These are phyloP conservation scores for Drosophila vallismaia DNA, from an alignment of 2,888 invertebrate species.

Conservation along the genomic window DNA sequence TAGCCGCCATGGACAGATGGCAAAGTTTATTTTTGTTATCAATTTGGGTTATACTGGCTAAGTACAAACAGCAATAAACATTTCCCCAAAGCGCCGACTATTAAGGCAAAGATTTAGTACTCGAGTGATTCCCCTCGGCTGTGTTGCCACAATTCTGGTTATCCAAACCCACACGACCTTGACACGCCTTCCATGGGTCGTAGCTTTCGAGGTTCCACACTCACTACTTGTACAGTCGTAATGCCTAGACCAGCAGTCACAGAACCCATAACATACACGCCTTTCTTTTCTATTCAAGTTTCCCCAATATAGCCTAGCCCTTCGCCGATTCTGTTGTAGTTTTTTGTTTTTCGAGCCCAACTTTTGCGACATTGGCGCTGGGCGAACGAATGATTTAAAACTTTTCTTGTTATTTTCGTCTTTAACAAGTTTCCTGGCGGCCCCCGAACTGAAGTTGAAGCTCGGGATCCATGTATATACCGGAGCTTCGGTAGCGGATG, in stretches of 20 bases:
- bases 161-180: conserved; percentile 35
- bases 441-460: conserved; percentile 2
- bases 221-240: conserved; percentile 1
- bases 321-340: conserved; percentile 33
- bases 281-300: conserved; percentile 9
- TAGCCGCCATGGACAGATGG: conserved; percentile 12
- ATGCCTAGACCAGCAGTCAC: conserved; percentile 28
- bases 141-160: conserved; percentile 41
- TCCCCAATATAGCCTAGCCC: neutral
- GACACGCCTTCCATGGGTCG: conserved; percentile 40
- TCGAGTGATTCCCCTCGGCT: conserved; percentile 20
- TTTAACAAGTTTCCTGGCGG: conserved; percentile 70
- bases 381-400: conserved; percentile 74
- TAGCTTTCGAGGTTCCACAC: conserved; percentile 2
- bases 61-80: conserved; percentile 49
- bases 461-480: neutral
- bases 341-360: conserved; percentile 43
- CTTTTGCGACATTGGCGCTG: conserved; percentile 58
- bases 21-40: conserved; percentile 42
- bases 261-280: conserved; percentile 39
- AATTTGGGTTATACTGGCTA: conserved; percentile 47
- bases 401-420: conserved; percentile 76
- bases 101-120: conserved; percentile 49
- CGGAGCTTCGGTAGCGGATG: conserved; percentile 1
- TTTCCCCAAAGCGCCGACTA: conserved; percentile 54